Evolutionary conservation across 2,888 invertebrate species (phyloP).

Genomic region (Polylopha cassiicola): DNA sequence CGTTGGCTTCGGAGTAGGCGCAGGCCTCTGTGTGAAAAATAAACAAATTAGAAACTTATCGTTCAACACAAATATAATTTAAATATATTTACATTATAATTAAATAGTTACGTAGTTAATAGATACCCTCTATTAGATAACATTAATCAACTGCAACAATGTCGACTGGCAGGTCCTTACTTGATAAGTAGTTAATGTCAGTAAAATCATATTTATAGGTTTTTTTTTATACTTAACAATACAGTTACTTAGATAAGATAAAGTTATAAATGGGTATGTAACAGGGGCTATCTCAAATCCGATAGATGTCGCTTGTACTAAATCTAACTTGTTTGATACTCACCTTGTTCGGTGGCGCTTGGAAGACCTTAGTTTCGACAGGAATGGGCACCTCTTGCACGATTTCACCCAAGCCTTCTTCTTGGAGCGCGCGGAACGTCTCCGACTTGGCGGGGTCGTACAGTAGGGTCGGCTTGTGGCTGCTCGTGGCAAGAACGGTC

Average conservation of each 20-base stretch:
- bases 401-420: constrained; percentile 81
- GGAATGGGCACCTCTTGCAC: constrained; percentile 84
- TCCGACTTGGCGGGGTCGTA: constrained; percentile 94
- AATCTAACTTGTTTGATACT: neutral
- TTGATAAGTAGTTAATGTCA: too few relatives aligned
- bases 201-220: too few relatives aligned
- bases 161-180: too few relatives aligned
- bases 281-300: too few relatives aligned
- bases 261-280: too few relatives aligned
- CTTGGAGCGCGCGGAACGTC: constrained; percentile 91
- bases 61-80: neutral
- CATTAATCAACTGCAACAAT: too few relatives aligned
- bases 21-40: constrained; percentile 45
- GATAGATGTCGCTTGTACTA: too few relatives aligned
- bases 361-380: constrained; percentile 86
- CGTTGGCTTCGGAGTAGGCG: constrained; percentile 58
- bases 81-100: too few relatives aligned
- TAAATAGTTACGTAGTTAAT: too few relatives aligned
- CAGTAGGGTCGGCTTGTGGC: constrained; percentile 82
- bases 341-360: constrained; percentile 80
- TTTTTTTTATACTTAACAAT: too few relatives aligned
- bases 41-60: neutral
- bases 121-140: too few relatives aligned
- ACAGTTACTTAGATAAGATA: too few relatives aligned
- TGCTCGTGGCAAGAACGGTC: constrained; percentile 36